phyloP scores from a whole-genome alignment of 2,888 invertebrate genomes.

The Agonopterix subpropinquella region DNA sequence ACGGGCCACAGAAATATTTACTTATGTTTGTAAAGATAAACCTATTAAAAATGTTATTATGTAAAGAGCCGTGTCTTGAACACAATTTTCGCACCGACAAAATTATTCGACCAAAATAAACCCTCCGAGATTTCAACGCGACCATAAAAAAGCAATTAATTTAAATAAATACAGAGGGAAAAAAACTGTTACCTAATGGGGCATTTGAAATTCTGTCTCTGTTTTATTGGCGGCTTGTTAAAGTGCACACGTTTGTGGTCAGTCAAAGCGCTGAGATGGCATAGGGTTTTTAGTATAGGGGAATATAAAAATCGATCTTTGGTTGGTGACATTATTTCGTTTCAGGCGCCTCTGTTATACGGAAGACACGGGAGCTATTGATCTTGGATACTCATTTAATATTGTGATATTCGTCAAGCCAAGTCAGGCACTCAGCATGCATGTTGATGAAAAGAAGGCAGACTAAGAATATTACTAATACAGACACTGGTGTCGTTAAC shows the following conservation, averaged over 20 bases:
- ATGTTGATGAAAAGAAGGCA: too few relatives aligned
- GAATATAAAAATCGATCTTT: too few relatives aligned
- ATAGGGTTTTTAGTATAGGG: not conserved
- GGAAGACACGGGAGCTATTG: too few relatives aligned
- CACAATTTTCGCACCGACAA: conserved; percentile 8
- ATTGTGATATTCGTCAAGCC: too few relatives aligned
- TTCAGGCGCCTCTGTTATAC: too few relatives aligned
- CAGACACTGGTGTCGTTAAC: too few relatives aligned
- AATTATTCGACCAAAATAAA: conserved; percentile 20
- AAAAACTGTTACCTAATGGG: conserved; percentile 41
- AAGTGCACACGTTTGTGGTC: not conserved
- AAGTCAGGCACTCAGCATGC: too few relatives aligned
- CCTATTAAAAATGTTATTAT: not conserved
- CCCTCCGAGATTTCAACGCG: conserved; percentile 27
- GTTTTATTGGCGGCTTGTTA: conserved; percentile 38
- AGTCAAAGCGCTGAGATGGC: not conserved
- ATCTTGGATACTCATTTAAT: too few relatives aligned
- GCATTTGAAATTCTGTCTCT: conserved; percentile 55
- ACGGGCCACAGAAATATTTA: too few relatives aligned
- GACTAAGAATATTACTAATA: too few relatives aligned
- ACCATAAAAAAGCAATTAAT: conserved; percentile 63
- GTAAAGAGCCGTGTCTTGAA: conserved; percentile 7
- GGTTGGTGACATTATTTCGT: too few relatives aligned
- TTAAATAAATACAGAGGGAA: conserved; percentile 54
- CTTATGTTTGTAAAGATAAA: not conserved